A percentile compares a stretch with the other conserved stretches of the same genome.
These are phyloP conservation scores for Catotricha subobsoleta DNA, from an alignment of 2,888 invertebrate species.

Conservation along the genomic window DNA sequence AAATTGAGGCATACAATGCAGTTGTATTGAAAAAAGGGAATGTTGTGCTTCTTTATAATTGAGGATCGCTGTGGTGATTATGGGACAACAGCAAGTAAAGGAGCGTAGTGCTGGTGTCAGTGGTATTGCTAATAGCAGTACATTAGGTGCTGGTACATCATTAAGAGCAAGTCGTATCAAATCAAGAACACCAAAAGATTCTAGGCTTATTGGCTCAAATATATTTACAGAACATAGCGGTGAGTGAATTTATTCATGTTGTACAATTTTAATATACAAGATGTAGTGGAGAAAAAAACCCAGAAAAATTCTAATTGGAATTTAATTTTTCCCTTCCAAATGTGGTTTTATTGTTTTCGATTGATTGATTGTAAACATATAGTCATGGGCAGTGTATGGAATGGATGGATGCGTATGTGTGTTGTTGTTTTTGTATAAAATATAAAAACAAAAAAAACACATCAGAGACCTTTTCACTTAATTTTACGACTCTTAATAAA, in stretches of 20 bases:
- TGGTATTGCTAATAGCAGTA: constrained; percentile 15
- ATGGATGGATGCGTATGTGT: too few relatives aligned
- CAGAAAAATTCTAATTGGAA: too few relatives aligned
- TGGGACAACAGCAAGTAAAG: constrained; percentile 91
- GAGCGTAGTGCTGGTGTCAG: constrained; percentile 44
- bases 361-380: too few relatives aligned
- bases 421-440: too few relatives aligned
- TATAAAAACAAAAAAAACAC: too few relatives aligned
- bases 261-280: too few relatives aligned
- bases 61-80: constrained; percentile 22
- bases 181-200: constrained; percentile 61
- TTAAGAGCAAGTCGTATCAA: constrained; percentile 58
- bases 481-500: too few relatives aligned
- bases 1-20: constrained; percentile 28
- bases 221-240: constrained; percentile 91
- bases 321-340: too few relatives aligned
- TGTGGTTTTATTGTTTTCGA: too few relatives aligned
- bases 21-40: constrained; percentile 13
- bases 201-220: constrained; percentile 69
- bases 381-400: too few relatives aligned
- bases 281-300: too few relatives aligned
- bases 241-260: constrained; percentile 34
- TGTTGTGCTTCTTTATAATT: not conserved
- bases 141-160: constrained; percentile 34
- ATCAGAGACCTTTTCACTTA: too few relatives aligned